Base-by-base conservation (phyloP, 2,113 vertebrate genomes). In the Nothobranchius kuhntae region DNA sequence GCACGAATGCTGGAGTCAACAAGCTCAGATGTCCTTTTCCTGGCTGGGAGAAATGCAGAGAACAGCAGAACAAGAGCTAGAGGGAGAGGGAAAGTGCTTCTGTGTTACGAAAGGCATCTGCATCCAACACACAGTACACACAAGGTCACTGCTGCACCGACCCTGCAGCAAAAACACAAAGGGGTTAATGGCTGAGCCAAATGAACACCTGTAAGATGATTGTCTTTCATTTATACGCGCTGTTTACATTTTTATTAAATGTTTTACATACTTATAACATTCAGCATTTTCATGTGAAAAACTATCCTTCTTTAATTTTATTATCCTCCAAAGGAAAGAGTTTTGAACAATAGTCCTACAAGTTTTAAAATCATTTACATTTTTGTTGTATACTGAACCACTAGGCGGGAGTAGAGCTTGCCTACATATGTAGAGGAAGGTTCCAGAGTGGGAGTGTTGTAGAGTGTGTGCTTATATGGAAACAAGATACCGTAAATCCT, bases 11-110 rank as follows among this genome's bases (percentile, higher is more conserved):
- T 75, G 75, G 73, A 86, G 86, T 91, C 87, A 87, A 90, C 87
- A 89, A 86, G 90, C 88, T 91, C 87, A 79, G 87, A 85, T 88
- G 86, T 91, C 86, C 81, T 88, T 88, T 91, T 86, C 73, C 69
- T 80, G 80, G 69, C 84, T 76, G 58, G 61, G 79, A 88, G 84
- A 81, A 79, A 12, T 2, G 13, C 1, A n/a, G 81, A 77, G 75
- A 78, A 63, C 44, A 72, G 79, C 57, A 75, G 71, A 83, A 80
- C 61, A 73, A 80, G 76, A 82, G 75, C 77, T 59, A 70, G 48
- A 65, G 59, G 46, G 8, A 66, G 58, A 53, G 65, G 57, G 45
- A 47, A 45, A 44, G 59, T 46, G 65, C 60, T 72, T 78, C 55
- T 71, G 66, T 81, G 77, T 80, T 80, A 74, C 53, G 65, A 71